Percentiles rank a stretch among this genome's conserved stretches.
Conservation (phyloP, 2,113 vertebrate species). For the Cololabis saira region DNA sequence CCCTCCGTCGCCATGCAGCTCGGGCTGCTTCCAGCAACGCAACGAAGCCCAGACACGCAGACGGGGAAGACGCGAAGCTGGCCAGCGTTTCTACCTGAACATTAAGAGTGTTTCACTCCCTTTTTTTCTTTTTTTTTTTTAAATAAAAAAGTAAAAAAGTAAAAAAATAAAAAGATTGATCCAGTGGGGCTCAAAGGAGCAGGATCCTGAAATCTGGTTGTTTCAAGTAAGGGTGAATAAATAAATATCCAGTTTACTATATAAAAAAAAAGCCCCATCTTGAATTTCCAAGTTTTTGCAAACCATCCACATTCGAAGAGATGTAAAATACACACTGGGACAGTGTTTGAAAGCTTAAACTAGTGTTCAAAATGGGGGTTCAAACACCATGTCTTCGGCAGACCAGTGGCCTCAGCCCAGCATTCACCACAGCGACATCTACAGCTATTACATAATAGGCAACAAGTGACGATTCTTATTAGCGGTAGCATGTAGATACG, state of each 20-base stretch:
- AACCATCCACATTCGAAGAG: neutral
- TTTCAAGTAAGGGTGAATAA: too few species aligned
- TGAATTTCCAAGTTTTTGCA: neutral
- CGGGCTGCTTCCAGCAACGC: conserved; percentile 54
- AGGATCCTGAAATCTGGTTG: too few species aligned
- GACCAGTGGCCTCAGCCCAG: conserved; percentile 41
- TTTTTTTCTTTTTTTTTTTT: too few species aligned
- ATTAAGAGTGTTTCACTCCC: neutral
- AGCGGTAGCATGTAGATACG: conserved; percentile 2
- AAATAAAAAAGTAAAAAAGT: too few species aligned
- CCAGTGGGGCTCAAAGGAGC: too few species aligned
- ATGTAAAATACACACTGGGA: neutral
- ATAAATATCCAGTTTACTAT: too few species aligned
- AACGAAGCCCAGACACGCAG: conserved; percentile 33
- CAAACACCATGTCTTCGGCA: conserved; percentile 40
- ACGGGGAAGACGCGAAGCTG: conserved; percentile 27
- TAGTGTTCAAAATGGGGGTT: conserved; percentile 40
- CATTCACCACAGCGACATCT: conserved; percentile 21
- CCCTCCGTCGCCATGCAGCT: conserved; percentile 62
- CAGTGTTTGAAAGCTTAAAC: conserved; percentile 24
- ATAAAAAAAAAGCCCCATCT: too few species aligned
- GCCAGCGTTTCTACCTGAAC: conserved; percentile 14
- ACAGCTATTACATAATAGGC: conserved; percentile 50
- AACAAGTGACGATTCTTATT: conserved; percentile 12
- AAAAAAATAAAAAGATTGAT: too few species aligned